Evolutionary conservation across 2,888 invertebrate species (phyloP), one percentile per base, ranked within the genome.

Genomic region (Hemaris fuciformis): DNA sequence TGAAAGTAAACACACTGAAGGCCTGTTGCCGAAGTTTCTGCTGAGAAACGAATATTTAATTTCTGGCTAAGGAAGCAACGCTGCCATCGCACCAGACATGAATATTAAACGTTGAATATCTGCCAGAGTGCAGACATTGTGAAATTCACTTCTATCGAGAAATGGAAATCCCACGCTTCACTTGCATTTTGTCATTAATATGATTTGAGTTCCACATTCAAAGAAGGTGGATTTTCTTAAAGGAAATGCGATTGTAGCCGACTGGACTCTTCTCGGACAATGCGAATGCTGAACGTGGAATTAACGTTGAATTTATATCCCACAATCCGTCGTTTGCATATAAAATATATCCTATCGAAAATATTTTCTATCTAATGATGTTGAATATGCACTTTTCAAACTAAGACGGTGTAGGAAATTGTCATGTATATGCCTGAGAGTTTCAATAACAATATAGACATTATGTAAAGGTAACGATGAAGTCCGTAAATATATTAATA

Each of bases 71-170:
- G 83, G 81, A 84, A 87, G 81, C 79, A 83, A 79, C 81, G 76
- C 79, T 86, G 73, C 75, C 73, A 68, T 66, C 63, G 73, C 70
- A 69, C 82, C 74, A 81, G 83, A 79, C 78, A 83, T 86, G 88
- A 88, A 88, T 88, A 88, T 88, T 88, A 85, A 88, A 83, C 81
- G 75, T 65, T 73, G 85, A 85, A 86, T 88, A 86, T 85, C 83
- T 79, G 77, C 77, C 69, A 70, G 75, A 75, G 77, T 79, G 83
- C 83, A 86, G 85, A 86, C 87, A 82, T 82, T 83, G 83, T 82
- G 84, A 83, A 85, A 85, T 84, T 81, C 83, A 80, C 78, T 83
- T 66, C 71, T 72, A 84, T 84, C 80, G 77, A 78, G 84, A 80
- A 87, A 87, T 86, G 84, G 83, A 85, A 86, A 86, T 87, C 76